Evolutionary conservation across 2,797 vertebrate species (phyloP).

Genomic region (Catamblyrhynchus diadema): DNA sequence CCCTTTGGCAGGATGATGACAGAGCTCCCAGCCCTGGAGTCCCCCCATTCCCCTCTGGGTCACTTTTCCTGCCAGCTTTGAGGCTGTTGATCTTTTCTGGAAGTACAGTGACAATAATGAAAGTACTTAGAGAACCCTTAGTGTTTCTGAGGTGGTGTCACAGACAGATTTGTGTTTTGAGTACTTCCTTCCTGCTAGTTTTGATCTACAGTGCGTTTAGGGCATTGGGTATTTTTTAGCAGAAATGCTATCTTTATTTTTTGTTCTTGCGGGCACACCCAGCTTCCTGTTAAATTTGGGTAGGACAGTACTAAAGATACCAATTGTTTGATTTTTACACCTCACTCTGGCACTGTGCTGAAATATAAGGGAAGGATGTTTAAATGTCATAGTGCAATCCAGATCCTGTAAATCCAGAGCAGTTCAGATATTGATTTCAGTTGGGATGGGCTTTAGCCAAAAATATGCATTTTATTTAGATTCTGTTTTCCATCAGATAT

Average conservation of each 20-base stretch:
- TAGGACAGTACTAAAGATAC: neutral
- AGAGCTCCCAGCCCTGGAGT: neutral
- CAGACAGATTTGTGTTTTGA: neutral
- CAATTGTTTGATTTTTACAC: neutral
- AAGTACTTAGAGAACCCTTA: neutral
- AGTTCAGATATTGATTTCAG: neutral
- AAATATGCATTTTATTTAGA: constrained; percentile 28
- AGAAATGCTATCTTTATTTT: neutral
- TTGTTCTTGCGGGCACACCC: neutral
- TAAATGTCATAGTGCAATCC: neutral
- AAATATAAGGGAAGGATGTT: neutral
- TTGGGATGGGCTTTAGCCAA: constrained; percentile 13
- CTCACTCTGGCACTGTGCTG: neutral
- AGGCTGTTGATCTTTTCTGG: neutral
- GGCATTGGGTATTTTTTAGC: neutral
- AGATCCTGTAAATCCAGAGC: neutral
- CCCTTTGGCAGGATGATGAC: neutral
- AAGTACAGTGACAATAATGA: neutral
- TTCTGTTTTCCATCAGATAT: constrained; percentile 27
- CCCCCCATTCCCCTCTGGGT: neutral
- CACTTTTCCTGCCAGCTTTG: neutral
- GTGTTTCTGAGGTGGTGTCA: neutral
- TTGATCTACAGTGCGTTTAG: neutral
- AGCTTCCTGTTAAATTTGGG: constrained; percentile 4
- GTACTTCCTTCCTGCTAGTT: neutral